phyloP scores from a whole-genome alignment of 2,113 vertebrate species.

The Sebastes schlegelii region DNA sequence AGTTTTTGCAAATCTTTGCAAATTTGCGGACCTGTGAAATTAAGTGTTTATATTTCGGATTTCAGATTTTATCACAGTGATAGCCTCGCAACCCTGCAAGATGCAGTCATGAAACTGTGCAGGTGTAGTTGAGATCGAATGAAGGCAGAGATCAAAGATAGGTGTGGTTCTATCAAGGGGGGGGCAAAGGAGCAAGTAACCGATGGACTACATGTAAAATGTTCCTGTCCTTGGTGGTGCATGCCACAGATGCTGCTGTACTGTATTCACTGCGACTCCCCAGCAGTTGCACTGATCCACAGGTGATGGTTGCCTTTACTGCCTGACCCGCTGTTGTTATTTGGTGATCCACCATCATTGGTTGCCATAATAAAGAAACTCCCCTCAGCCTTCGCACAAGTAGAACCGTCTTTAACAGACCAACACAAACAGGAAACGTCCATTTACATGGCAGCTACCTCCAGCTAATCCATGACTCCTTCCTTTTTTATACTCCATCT shows the following conservation, averaged over 20 bases:
- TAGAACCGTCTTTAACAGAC: slow-evolving; percentile 40
- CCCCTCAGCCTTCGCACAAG: slow-evolving; percentile 5
- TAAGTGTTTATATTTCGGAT: too few relatives aligned
- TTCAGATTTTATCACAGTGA: too few relatives aligned
- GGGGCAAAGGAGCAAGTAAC: too few relatives aligned
- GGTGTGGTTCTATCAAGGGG: too few relatives aligned
- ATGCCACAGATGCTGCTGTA: background rate
- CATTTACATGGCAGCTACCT: slow-evolving; percentile 66
- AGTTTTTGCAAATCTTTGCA: too few relatives aligned
- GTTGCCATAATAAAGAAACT: slow-evolving; percentile 47
- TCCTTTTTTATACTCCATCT: slow-evolving; percentile 67
- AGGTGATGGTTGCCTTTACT: background rate
- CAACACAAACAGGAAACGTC: slow-evolving; percentile 70
- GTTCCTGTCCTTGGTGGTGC: background rate
- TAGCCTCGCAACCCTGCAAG: too few relatives aligned
- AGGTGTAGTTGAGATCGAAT: too few relatives aligned
- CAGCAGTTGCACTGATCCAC: background rate
- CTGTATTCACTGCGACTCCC: background rate
- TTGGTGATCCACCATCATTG: slow-evolving; percentile 1
- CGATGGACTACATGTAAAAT: background rate
- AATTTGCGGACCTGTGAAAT: too few relatives aligned
- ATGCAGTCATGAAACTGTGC: too few relatives aligned
- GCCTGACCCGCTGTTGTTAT: slow-evolving; percentile 13
- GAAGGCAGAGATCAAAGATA: too few relatives aligned
- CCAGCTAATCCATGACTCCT: slow-evolving; percentile 61